Percentiles rank a stretch among this genome's conserved stretches.
These are phyloP conservation scores for Bursaphelenchus okinawaensis DNA, from an alignment of 2,888 invertebrate species.

Conservation along the genomic window DNA sequence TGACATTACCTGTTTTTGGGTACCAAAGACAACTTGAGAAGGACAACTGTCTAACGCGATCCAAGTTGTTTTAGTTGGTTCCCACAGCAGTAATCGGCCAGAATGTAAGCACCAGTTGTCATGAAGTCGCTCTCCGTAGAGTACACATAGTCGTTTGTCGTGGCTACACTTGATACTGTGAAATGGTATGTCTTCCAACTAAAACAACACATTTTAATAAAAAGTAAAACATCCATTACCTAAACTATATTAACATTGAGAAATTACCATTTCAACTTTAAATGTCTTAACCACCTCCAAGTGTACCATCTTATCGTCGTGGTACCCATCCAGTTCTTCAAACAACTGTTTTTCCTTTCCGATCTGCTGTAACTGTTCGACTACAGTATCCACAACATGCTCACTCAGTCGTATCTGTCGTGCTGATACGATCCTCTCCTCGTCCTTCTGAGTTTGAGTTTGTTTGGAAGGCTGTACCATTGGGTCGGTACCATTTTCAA, in stretches of 20 bases:
- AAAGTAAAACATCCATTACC: no score
- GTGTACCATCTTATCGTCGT: background rate
- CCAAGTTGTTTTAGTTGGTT: conserved; percentile 11
- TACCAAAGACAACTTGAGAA: conserved; percentile 24
- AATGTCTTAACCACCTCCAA: background rate
- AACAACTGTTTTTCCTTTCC: background rate
- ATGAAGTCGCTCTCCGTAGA: conserved; percentile 30
- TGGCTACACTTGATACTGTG: background rate
- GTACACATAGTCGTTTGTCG: conserved; percentile 18
- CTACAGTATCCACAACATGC: background rate
- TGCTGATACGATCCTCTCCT: background rate
- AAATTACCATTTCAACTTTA: background rate
- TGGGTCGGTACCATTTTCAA: background rate
- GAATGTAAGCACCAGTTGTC: conserved; percentile 31
- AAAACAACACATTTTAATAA: no score
- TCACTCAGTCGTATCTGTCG: background rate
- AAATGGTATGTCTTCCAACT: conserved; percentile 4
- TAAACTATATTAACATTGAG: no score
- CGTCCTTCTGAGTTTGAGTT: conserved; percentile 3
- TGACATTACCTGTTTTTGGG: conserved; percentile 26
- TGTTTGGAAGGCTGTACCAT: background rate
- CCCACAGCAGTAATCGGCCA: conserved; percentile 20
- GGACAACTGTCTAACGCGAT: conserved; percentile 29
- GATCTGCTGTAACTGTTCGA: background rate
- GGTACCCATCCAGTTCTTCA: background rate